Base-by-base conservation (phyloP, 2,797 vertebrate species). In the Catamblyrhynchus diadema region DNA sequence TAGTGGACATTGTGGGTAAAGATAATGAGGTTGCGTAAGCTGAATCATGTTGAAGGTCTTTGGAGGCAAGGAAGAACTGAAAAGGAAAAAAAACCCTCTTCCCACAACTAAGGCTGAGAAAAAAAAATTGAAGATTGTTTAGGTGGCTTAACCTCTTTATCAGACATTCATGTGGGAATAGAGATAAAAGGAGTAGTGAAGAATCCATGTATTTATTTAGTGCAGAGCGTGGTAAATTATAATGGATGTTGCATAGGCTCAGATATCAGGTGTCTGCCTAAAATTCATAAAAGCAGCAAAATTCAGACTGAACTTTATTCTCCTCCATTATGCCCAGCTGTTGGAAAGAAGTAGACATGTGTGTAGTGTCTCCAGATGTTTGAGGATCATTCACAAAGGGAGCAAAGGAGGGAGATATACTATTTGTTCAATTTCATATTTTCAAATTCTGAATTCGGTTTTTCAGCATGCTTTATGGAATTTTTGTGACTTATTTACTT, bases 301-400 rank as follows among this genome's bases (percentile, higher is more conserved):
- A 88, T 96, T 95, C 91, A 93, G 89, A 51, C 39, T 75, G 91
- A 91, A 75, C 84, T 93, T 94, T 88, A 86, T 93, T 95, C 59
- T 93, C 22, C 25, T 87, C 42, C 57, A 21, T 92, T 86, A 62
- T 90, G 27, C 45, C 91, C 91, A 96, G 89, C 94, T 96, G 94
- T 75, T 91, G 70, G 65, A 94, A 90, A 81, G 57, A 70, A 86
- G 72, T 50, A 88, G 75, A 59, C 79, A 30, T 82, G 16, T 85
- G 53, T 89, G 65, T 61, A 42, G 59, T 35, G 61, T 62, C 69
- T 93, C 69, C 92, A 96, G 79, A 90, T 91, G 84, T 85, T 85
- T 88, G 69, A 62, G 81, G 57, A 81, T 74, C 24, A 13, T 2
- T 15, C 41, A 59, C 27, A 61, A 64, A 71, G 28, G 8, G 11